Evolutionary conservation across 37 sponge, comb jelly and placozoan species (phyloP), one percentile per base, ranked within the genome.

Genomic region (Halisarca cf. caerulea): DNA sequence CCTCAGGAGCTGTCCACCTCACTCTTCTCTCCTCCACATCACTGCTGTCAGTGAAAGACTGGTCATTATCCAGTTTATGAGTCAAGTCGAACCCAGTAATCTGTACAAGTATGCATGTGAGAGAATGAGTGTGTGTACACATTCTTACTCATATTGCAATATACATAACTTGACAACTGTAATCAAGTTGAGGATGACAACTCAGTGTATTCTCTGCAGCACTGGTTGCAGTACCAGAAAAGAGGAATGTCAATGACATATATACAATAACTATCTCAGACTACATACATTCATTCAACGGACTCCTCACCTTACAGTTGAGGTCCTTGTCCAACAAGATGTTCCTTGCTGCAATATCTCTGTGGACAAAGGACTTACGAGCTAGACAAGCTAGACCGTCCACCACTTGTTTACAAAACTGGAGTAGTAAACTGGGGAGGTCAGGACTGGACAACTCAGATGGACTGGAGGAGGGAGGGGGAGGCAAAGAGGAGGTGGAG

Each of bases 291-390:
- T n/a, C n/a, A n/a, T n/a, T n/a, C n/a, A n/a, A n/a, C n/a, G n/a
- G n/a, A n/a, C n/a, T 17, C 3, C 71, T 35, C 37, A 69, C 71
- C 37, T 69, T 69, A 36, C 71, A 69, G 71, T 69, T 69, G 36
- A 69, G 71, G 25, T 69, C 37, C 33, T 34, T 3, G 71, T 69
- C 71, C 71, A 69, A 6, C 37, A 69, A 37, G 59, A 80, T 34
- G 39, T 80, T 80, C 39, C 81, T 80, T 35, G 81, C 81, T 25
- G 81, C 81, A 33, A 80, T 35, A 27, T 55, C 81, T 80, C 81
- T 80, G 81, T 80, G 81, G 36, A 80, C 60, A 36, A 80, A 80
- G n/a, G 81, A 55, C 81, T 80, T 80, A 32, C 34, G 32, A 23
- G 81, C 53, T 40, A 80, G 59, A 34, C 60, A 80, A 21, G 27